These are phyloP conservation scores for Chalcis sispes DNA, from an alignment of 2,888 invertebrate species.

Conservation along the genomic window DNA sequence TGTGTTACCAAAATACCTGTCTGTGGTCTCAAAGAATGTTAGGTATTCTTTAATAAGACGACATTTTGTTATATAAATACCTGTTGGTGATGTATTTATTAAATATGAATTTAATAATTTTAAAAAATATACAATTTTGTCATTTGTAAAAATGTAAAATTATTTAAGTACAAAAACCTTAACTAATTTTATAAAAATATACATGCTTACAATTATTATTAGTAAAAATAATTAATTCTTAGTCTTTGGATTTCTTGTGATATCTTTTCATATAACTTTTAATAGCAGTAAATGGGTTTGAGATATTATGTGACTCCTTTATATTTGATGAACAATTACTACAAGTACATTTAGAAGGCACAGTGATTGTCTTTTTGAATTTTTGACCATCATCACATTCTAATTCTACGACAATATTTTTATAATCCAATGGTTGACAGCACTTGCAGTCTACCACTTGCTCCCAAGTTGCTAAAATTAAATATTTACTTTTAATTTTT, in stretches of 20 bases:
- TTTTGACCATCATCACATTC: slow-evolving; percentile 76
- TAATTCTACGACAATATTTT: slow-evolving; percentile 72
- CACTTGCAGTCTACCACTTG: slow-evolving; percentile 72
- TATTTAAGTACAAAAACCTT: slow-evolving; percentile 23
- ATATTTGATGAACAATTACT: slow-evolving; percentile 63
- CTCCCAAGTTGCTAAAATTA: slow-evolving; percentile 64
- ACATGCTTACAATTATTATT: background rate
- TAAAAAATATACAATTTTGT: slow-evolving; percentile 4
- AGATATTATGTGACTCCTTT: background rate
- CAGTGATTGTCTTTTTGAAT: slow-evolving; percentile 66
- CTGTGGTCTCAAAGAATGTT: slow-evolving; percentile 49
- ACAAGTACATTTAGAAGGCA: slow-evolving; percentile 74
- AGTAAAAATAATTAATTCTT: background rate
- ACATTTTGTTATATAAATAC: slow-evolving; percentile 57
- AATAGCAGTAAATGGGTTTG: background rate
- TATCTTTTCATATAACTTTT: background rate
- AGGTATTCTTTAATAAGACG: slow-evolving; percentile 54
- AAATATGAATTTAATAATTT: slow-evolving; percentile 69
- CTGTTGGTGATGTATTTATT: slow-evolving; percentile 71
- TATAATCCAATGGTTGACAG: slow-evolving; percentile 68
- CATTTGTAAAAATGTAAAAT: slow-evolving; percentile 31
- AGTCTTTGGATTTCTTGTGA: background rate
- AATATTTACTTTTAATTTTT: slow-evolving; percentile 37
- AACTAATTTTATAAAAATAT: slow-evolving; percentile 25
- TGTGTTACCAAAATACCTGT: slow-evolving; percentile 58